phyloP scores from a whole-genome alignment of 2,888 invertebrate species.

The Drosophila algonquin region DNA sequence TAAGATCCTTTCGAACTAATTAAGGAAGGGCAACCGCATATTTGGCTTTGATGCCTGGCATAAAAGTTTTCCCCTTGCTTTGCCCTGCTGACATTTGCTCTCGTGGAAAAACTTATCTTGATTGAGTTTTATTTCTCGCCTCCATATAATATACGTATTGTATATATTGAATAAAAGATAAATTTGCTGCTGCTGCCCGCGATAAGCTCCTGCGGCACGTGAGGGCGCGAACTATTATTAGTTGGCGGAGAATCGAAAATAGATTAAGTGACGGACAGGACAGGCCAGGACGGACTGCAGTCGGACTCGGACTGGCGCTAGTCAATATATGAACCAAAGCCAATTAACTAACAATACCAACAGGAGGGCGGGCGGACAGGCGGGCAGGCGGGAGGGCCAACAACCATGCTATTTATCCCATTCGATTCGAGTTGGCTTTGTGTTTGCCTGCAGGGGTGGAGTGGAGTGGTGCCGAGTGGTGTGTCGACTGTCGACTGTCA shows the following conservation, averaged over 20 bases:
- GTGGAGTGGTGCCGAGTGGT: background rate
- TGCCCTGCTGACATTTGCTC: constrained; percentile 5
- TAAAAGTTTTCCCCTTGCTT: constrained; percentile 33
- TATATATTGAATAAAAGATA: constrained; percentile 27
- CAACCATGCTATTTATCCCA: background rate
- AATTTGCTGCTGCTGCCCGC: constrained; percentile 17
- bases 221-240: constrained; percentile 56
- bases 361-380: background rate
- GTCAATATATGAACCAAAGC: constrained; percentile 55
- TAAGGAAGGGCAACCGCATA: constrained; percentile 42
- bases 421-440: background rate
- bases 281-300: background rate
- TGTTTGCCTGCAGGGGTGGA: background rate
- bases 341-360: constrained; percentile 58
- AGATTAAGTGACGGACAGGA: constrained; percentile 56
- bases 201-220: constrained; percentile 54
- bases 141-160: background rate
- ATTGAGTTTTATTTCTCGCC: constrained; percentile 35
- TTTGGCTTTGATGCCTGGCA: constrained; percentile 33
- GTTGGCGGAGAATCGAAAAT: constrained; percentile 41
- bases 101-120: constrained; percentile 25
- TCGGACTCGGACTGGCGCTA: constrained; percentile 8
- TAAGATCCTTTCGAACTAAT: constrained; percentile 45
- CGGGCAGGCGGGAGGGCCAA: no score
- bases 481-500: background rate